Percentiles rank a stretch among this genome's conserved stretches.
Evolutionary conservation across 2,888 invertebrate genomes (phyloP).

Genomic region (Aleiodes alternator): DNA sequence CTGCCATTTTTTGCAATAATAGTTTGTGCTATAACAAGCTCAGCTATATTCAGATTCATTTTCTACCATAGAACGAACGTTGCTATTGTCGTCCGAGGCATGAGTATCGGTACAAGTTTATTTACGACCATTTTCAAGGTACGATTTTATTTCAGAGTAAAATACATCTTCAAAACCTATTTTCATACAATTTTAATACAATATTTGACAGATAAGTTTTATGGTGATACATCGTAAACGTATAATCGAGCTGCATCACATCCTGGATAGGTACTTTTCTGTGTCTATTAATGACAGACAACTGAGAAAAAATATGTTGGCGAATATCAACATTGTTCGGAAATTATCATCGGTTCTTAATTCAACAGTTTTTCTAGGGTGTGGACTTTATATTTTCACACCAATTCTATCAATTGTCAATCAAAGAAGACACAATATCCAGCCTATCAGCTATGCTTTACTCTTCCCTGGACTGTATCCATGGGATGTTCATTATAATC

Average conservation of each 20-base stretch:
- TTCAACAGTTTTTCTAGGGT: neutral
- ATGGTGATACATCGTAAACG: constrained; percentile 1
- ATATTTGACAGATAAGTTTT: constrained; percentile 4
- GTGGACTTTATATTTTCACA: constrained; percentile 27
- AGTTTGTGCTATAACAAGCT: neutral
- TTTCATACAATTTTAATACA: neutral
- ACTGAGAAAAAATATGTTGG: neutral
- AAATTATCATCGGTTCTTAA: constrained; percentile 3
- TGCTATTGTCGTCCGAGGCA: neutral
- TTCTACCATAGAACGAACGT: neutral
- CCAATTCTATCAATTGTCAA: constrained; percentile 48
- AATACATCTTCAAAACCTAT: neutral
- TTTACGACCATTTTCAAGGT: neutral
- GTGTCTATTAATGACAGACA: neutral
- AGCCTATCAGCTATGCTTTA: constrained; percentile 47
- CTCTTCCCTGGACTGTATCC: constrained; percentile 54
- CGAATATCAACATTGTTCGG: constrained; percentile 2
- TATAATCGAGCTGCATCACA: neutral
- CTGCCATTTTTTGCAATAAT: constrained; percentile 7
- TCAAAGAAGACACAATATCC: constrained; percentile 35
- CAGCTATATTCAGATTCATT: neutral
- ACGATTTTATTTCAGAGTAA: neutral
- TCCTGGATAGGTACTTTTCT: constrained; percentile 8
- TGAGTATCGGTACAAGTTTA: constrained; percentile 18
- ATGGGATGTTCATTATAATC: constrained; percentile 49